Conservation (phyloP, 2,888 invertebrate species). For the Dasypolia templi region DNA sequence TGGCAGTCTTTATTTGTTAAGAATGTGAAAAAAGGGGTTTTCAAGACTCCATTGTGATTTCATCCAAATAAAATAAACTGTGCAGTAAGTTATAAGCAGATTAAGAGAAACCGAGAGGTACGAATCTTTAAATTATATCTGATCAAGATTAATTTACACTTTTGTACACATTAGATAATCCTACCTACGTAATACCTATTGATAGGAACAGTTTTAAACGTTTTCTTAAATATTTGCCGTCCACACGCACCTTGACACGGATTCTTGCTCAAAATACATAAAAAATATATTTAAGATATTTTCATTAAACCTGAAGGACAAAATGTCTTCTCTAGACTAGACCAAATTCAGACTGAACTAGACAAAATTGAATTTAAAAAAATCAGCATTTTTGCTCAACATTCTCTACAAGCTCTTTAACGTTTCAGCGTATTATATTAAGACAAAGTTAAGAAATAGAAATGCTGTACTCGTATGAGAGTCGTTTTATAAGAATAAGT, state of each 20-base stretch:
- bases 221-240: background rate
- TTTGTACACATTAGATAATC: background rate
- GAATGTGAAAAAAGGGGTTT: background rate
- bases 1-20: background rate
- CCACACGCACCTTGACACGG: too few species aligned
- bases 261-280: too few species aligned
- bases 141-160: constrained; percentile 7
- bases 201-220: background rate
- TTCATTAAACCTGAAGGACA: too few species aligned
- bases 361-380: background rate
- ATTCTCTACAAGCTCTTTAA: background rate
- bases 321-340: too few species aligned
- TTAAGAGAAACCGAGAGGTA: too few species aligned
- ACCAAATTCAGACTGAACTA: too few species aligned
- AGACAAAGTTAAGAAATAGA: constrained; percentile 29
- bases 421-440: background rate
- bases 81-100: background rate
- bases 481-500: constrained; percentile 48
- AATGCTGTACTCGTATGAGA: constrained; percentile 30
- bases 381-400: background rate
- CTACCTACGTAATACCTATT: background rate
- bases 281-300: too few species aligned
- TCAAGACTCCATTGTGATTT: background rate
- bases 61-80: background rate
- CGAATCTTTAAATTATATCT: background rate